Evolutionary conservation across 2,888 invertebrate species (phyloP).

Genomic region (Orthosia incerta): DNA sequence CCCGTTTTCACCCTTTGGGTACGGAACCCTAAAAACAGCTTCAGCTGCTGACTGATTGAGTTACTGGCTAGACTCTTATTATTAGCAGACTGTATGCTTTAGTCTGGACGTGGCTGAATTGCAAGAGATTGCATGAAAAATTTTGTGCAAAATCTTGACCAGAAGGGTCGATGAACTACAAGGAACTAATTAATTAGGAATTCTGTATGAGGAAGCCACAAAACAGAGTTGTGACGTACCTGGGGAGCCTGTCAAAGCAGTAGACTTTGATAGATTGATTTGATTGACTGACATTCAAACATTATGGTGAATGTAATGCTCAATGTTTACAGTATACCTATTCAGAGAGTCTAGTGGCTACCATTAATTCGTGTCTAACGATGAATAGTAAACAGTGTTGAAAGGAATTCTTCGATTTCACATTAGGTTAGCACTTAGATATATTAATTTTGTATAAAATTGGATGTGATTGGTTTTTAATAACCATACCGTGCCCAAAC

Average conservation of each 20-base stretch:
- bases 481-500: too few relatives aligned
- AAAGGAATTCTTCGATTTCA: slow-evolving; percentile 7
- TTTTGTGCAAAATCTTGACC: too few relatives aligned
- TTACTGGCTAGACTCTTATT: not conserved
- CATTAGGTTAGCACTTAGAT: not conserved
- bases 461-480: not conserved
- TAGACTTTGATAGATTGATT: slow-evolving; percentile 34
- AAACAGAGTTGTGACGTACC: slow-evolving; percentile 31
- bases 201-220: not conserved
- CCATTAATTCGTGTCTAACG: slow-evolving; percentile 14
- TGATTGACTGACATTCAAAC: slow-evolving; percentile 43
- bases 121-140: not conserved
- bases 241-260: slow-evolving; percentile 29
- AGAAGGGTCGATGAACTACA: slow-evolving; percentile 7
- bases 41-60: too few relatives aligned
- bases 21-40: too few relatives aligned
- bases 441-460: not conserved
- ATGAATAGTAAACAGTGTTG: not conserved
- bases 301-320: slow-evolving; percentile 11
- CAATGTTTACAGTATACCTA: slow-evolving; percentile 27
- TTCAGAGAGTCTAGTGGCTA: slow-evolving; percentile 10
- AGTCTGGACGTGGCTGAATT: not conserved
- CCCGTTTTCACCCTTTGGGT: too few relatives aligned
- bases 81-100: not conserved
- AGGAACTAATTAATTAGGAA: slow-evolving; percentile 7